phyloP scores from a whole-genome alignment of 2,113 vertebrate species.

The Copsychus sechellarum region DNA sequence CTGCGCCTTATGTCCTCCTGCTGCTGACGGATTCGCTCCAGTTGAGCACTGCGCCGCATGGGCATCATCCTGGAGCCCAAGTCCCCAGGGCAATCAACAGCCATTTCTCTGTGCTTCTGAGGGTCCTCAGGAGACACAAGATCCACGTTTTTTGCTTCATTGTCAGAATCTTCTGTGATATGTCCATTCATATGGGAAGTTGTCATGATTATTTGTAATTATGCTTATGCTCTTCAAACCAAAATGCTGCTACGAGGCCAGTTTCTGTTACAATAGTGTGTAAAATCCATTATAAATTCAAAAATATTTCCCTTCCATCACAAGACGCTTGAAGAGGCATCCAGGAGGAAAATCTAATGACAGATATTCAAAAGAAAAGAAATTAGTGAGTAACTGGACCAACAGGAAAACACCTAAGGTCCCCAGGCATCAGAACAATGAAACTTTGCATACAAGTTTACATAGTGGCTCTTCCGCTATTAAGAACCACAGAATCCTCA shows the following conservation, averaged over 20 bases:
- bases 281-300: slow-evolving; percentile 78
- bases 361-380: slow-evolving; percentile 25
- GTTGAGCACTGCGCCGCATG: slow-evolving; percentile 80
- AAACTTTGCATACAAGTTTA: not conserved
- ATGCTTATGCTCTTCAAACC: slow-evolving; percentile 58
- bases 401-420: not conserved
- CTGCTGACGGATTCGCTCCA: slow-evolving; percentile 87
- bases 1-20: slow-evolving; percentile 89
- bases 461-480: not conserved
- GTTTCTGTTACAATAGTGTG: slow-evolving; percentile 49
- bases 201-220: slow-evolving; percentile 81
- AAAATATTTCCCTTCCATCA: slow-evolving; percentile 56
- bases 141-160: slow-evolving; percentile 79
- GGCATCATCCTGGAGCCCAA: slow-evolving; percentile 90
- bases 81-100: slow-evolving; percentile 93
- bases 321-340: slow-evolving; percentile 55
- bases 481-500: not conserved
- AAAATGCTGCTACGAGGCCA: slow-evolving; percentile 63
- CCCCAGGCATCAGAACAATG: not conserved
- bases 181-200: slow-evolving; percentile 91
- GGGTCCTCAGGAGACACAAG: slow-evolving; percentile 75
- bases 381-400: slow-evolving; percentile 37
- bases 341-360: slow-evolving; percentile 70
- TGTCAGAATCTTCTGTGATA: slow-evolving; percentile 85
- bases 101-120: slow-evolving; percentile 86